Evolutionary conservation across 2,797 vertebrate species (phyloP).

Genomic region (Premnoplex brunnescens): DNA sequence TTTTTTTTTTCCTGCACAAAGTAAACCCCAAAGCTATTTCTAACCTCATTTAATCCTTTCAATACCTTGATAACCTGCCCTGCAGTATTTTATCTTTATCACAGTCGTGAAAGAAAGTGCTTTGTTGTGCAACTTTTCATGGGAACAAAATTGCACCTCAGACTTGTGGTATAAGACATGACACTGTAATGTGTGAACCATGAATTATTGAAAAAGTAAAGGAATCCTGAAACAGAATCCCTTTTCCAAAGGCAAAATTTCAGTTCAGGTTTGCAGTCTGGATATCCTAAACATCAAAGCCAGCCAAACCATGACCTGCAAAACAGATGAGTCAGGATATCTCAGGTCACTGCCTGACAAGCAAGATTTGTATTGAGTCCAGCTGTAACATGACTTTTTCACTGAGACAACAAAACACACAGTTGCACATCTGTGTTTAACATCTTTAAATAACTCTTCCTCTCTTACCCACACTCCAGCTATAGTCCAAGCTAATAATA

Average conservation of each 20-base stretch:
- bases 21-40: constrained; percentile 22
- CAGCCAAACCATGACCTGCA: background rate
- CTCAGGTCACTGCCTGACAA: background rate
- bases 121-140: constrained; percentile 23
- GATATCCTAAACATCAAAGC: background rate
- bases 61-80: constrained; percentile 32
- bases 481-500: background rate
- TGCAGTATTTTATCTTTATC: constrained; percentile 61
- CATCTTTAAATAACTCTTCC: background rate
- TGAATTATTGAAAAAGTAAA: constrained; percentile 14
- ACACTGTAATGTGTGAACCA: background rate
- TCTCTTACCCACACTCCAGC: background rate
- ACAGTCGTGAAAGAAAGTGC: constrained; percentile 8
- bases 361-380: background rate
- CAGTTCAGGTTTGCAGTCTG: background rate
- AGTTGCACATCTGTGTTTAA: background rate
- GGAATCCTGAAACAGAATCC: background rate
- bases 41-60: constrained; percentile 55
- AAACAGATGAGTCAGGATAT: background rate
- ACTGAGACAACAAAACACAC: background rate
- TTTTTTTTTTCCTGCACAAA: background rate
- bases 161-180: constrained; percentile 14
- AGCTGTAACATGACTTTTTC: background rate
- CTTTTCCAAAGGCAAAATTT: background rate
- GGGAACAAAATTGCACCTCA: constrained; percentile 21